A percentile compares a stretch with the other conserved stretches of the same genome.
phyloP scores from a whole-genome alignment of 2,113 vertebrate species.

The Sprattus sprattus region DNA sequence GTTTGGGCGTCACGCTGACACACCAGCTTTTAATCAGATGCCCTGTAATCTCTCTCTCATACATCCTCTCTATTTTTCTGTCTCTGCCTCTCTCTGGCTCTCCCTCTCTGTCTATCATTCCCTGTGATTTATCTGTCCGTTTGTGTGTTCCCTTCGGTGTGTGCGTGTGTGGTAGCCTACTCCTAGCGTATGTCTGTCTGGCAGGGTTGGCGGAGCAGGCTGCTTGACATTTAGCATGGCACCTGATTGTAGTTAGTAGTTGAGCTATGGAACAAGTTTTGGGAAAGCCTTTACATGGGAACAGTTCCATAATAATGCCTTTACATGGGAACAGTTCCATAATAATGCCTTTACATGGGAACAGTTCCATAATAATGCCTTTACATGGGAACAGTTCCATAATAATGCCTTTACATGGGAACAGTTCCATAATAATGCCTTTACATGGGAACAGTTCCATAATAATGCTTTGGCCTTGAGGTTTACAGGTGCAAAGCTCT shows the following conservation, averaged over 20 bases:
- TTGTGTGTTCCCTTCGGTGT: background rate
- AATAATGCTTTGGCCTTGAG: background rate
- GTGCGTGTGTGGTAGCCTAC: background rate
- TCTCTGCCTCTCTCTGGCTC: background rate
- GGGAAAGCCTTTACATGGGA: background rate
- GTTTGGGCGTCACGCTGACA: background rate
- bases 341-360: no score
- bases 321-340: no score
- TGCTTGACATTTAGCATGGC: background rate
- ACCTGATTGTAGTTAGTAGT: background rate
- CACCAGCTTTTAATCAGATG: background rate
- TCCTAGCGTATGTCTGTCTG: no score
- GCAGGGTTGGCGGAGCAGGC: background rate
- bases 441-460: no score
- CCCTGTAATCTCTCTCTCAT: background rate
- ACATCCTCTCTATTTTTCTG: background rate
- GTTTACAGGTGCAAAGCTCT: background rate
- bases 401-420: no score
- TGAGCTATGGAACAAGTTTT: background rate
- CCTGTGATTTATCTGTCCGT: background rate
- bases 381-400: no score
- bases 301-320: background rate
- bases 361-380: no score
- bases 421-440: no score
- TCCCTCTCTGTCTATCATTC: slow-evolving; percentile 20